phyloP scores from a whole-genome alignment of 2,113 vertebrate species.

The Hyla sarda region DNA sequence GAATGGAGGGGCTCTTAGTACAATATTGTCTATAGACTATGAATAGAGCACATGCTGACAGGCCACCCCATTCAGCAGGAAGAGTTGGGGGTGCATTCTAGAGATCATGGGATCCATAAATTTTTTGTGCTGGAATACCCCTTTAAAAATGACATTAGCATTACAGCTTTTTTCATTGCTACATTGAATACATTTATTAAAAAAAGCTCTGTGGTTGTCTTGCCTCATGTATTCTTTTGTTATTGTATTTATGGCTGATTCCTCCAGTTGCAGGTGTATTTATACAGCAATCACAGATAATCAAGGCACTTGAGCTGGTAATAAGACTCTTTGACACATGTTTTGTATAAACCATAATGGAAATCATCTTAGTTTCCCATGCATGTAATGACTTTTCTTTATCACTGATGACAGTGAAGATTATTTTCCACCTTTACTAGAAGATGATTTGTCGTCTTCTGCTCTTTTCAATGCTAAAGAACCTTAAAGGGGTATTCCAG shows the following conservation, averaged over 20 bases:
- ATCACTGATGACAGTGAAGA: neutral
- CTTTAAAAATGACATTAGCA: too few species aligned
- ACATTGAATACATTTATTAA: too few species aligned
- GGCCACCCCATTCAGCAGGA: too few species aligned
- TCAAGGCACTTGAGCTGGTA: neutral
- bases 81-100: too few species aligned
- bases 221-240: neutral
- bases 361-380: neutral
- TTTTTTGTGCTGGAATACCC: too few species aligned
- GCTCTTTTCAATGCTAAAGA: neutral
- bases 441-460: neutral
- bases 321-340: neutral
- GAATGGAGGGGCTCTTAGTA: too few species aligned
- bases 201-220: neutral
- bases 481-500: too few species aligned
- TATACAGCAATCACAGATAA: neutral
- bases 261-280: neutral
- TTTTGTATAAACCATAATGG: neutral
- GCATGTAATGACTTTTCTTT: conserved; percentile 6
- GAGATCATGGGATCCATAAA: too few species aligned
- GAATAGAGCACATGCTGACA: too few species aligned
- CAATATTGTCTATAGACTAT: too few species aligned
- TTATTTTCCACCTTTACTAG: neutral
- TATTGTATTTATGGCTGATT: neutral
- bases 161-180: too few species aligned